These are phyloP conservation scores for Siniperca undulata DNA, from an alignment of 2,797 vertebrate species.

Conservation along the genomic window DNA sequence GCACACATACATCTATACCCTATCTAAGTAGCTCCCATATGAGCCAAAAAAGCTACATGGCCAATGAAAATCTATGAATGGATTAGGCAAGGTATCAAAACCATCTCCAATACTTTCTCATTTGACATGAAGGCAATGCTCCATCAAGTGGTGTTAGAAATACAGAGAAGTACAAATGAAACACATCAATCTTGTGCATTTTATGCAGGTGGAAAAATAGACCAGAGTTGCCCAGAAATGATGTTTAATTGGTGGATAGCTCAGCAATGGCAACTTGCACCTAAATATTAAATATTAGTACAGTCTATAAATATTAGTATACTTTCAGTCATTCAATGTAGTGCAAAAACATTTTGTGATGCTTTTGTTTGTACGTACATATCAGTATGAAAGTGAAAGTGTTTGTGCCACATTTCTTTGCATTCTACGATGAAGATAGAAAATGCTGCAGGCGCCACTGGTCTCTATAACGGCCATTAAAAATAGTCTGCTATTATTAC, in stretches of 20 bases:
- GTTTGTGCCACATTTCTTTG: conserved; percentile 2
- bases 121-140: conserved; percentile 14
- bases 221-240: not conserved
- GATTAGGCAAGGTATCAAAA: conserved; percentile 21
- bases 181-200: not conserved
- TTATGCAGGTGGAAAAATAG: not conserved
- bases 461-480: conserved; percentile 41
- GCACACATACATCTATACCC: not conserved
- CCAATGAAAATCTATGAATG: not conserved
- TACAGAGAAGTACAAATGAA: not conserved
- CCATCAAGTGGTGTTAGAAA: not conserved
- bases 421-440: conserved; percentile 1
- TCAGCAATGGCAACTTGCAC: not conserved
- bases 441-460: conserved; percentile 13
- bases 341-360: not conserved
- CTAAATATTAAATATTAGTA: not conserved
- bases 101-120: not conserved
- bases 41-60: conserved; percentile 11
- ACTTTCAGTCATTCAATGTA: not conserved
- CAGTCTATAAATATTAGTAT: not conserved
- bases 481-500: conserved; percentile 47
- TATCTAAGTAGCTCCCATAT: not conserved
- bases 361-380: not conserved
- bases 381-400: not conserved
- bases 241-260: not conserved